Evolutionary conservation across 1,140 invertebrate genomes (phyloP).

Genomic region (Temnothorax longispinosus): DNA sequence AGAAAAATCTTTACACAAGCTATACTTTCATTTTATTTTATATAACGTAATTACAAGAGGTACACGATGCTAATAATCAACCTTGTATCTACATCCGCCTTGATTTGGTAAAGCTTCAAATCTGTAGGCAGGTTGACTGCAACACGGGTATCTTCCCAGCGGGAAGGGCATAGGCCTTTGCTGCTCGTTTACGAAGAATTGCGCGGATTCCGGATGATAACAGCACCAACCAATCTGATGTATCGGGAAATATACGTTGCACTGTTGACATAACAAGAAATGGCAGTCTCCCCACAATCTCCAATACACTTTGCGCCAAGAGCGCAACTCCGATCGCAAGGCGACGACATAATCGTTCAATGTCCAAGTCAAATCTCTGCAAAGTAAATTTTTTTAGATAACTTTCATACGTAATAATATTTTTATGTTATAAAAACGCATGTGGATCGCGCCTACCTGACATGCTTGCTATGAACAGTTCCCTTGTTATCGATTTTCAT

Average conservation of each 20-base stretch:
- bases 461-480: slow-evolving; percentile 89
- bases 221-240: slow-evolving; percentile 93
- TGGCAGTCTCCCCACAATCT: slow-evolving; percentile 95
- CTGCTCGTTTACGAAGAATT: slow-evolving; percentile 91
- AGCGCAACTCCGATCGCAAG: slow-evolving; percentile 91
- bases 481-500: slow-evolving; percentile 91
- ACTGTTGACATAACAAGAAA: slow-evolving; percentile 91
- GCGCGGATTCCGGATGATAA: slow-evolving; percentile 91
- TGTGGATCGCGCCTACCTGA: slow-evolving; percentile 84
- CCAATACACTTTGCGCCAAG: slow-evolving; percentile 97
- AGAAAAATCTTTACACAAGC: background rate
- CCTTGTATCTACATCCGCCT: slow-evolving; percentile 82
- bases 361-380: slow-evolving; percentile 92
- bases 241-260: slow-evolving; percentile 91
- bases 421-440: slow-evolving; percentile 11
- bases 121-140: slow-evolving; percentile 92
- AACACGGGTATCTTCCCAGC: slow-evolving; percentile 93
- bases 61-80: slow-evolving; percentile 57
- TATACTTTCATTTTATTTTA: slow-evolving; percentile 8
- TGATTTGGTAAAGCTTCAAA: slow-evolving; percentile 89
- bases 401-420: slow-evolving; percentile 46
- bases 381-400: slow-evolving; percentile 27
- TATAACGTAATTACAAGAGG: slow-evolving; percentile 20
- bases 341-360: slow-evolving; percentile 93
- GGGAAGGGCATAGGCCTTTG: slow-evolving; percentile 87